A percentile compares a stretch with the other conserved stretches of the same genome.
These are phyloP conservation scores for Choreutis nemorana DNA, from an alignment of 2,888 invertebrate genomes.

Conservation along the genomic window DNA sequence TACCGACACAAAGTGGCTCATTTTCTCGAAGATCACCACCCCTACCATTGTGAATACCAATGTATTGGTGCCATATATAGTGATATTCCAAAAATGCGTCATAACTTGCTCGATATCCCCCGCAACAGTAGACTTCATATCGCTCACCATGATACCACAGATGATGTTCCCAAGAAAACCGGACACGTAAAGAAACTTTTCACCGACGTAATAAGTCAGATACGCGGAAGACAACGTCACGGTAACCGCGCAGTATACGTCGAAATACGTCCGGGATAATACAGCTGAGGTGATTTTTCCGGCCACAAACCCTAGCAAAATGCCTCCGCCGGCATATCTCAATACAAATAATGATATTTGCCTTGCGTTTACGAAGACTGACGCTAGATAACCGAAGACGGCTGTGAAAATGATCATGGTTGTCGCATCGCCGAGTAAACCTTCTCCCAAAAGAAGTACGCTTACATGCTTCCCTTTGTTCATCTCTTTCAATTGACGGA, in stretches of 20 bases:
- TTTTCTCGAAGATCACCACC: constrained; percentile 64
- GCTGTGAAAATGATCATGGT: constrained; percentile 49
- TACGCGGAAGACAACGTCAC: constrained; percentile 43
- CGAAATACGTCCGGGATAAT: constrained; percentile 42
- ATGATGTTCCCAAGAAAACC: constrained; percentile 43
- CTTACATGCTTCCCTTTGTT: constrained; percentile 47
- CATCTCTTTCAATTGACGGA: constrained; percentile 37
- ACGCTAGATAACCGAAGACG: constrained; percentile 35
- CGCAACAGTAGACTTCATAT: constrained; percentile 38
- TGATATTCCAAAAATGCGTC: constrained; percentile 37
- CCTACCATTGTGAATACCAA: constrained; percentile 69
- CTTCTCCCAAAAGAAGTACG: constrained; percentile 44
- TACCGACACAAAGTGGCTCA: constrained; percentile 44
- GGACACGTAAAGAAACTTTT: constrained; percentile 50
- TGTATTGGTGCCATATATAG: constrained; percentile 53
- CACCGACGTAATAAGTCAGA: constrained; percentile 47
- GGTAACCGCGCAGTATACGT: constrained; percentile 38
- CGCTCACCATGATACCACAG: constrained; percentile 41
- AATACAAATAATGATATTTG: constrained; percentile 38
- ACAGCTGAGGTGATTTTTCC: constrained; percentile 36
- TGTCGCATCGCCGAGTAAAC: constrained; percentile 45
- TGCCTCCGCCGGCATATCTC: constrained; percentile 42
- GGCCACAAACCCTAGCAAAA: constrained; percentile 40
- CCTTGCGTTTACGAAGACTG: constrained; percentile 29
- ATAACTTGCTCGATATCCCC: constrained; percentile 45